Conservation (phyloP, 2,113 vertebrate genomes). For the Illadopsis cleaveri region DNA sequence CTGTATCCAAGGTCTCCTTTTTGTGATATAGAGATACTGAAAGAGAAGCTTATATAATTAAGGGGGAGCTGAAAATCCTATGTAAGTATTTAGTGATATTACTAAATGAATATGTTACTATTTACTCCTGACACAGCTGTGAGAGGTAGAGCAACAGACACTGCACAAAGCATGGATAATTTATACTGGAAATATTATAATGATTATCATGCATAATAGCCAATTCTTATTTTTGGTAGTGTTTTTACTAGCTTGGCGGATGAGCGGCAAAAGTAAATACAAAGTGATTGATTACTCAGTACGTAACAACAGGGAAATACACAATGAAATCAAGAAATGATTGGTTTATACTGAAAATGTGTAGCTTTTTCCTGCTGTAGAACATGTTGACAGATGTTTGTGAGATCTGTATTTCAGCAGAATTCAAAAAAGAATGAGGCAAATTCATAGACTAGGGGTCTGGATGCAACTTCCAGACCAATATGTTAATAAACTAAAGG, state of each 20-base stretch:
- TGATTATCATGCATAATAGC: background rate
- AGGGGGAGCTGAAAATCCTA: background rate
- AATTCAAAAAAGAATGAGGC: background rate
- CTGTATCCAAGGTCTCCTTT: background rate
- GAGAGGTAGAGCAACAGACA: background rate
- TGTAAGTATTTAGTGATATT: background rate
- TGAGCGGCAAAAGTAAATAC: background rate
- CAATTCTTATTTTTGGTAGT: background rate
- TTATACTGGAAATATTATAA: background rate
- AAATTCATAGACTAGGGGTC: background rate
- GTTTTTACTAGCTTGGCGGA: background rate
- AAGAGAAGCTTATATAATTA: background rate
- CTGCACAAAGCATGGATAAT: background rate
- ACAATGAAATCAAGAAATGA: background rate
- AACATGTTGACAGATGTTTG: background rate
- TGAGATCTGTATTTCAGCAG: background rate
- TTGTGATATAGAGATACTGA: background rate
- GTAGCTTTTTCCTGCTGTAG: background rate
- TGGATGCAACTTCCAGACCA: background rate
- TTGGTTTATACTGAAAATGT: background rate
- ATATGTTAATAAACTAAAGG: fast-evolving
- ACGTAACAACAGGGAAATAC: background rate
- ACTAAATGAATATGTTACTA: background rate
- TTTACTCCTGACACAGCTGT: background rate
- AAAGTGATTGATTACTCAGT: background rate